Percentiles rank a stretch among this genome's conserved stretches.
phyloP scores from a whole-genome alignment of 2,888 invertebrate species.

The Copidosoma aretas region DNA sequence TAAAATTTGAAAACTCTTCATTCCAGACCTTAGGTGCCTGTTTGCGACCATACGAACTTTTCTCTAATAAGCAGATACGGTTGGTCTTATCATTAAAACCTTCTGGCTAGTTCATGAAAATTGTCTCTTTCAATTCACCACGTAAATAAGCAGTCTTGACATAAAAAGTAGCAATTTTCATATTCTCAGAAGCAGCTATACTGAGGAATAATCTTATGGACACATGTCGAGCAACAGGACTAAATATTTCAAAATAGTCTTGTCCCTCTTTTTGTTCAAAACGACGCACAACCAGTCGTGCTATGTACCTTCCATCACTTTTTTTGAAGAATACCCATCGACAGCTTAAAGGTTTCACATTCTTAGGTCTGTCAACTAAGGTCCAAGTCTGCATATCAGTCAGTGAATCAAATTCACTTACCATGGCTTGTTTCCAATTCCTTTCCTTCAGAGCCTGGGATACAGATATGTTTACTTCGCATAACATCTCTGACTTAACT shows the following conservation, averaged over 20 bases:
- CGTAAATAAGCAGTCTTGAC: constrained; percentile 35
- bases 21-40: constrained; percentile 15
- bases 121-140: constrained; percentile 2
- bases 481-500: too few relatives aligned
- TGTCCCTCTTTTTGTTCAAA: constrained; percentile 42
- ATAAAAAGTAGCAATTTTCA: constrained; percentile 25
- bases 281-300: not conserved
- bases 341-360: not conserved
- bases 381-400: not conserved
- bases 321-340: not conserved
- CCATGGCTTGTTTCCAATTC: not conserved
- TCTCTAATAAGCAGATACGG: constrained; percentile 23
- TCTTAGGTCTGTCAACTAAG: not conserved
- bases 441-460: not conserved
- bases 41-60: constrained; percentile 27
- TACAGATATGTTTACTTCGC: too few relatives aligned
- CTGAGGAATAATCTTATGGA: constrained; percentile 38
- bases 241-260: constrained; percentile 45
- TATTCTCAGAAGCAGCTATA: constrained; percentile 6
- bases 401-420: not conserved
- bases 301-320: not conserved
- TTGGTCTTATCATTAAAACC: constrained; percentile 10
- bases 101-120: constrained; percentile 30
- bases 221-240: constrained; percentile 47
- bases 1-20: not conserved